phyloP scores from a whole-genome alignment of 1,140 invertebrate species.

The Drosophila jambulina region DNA sequence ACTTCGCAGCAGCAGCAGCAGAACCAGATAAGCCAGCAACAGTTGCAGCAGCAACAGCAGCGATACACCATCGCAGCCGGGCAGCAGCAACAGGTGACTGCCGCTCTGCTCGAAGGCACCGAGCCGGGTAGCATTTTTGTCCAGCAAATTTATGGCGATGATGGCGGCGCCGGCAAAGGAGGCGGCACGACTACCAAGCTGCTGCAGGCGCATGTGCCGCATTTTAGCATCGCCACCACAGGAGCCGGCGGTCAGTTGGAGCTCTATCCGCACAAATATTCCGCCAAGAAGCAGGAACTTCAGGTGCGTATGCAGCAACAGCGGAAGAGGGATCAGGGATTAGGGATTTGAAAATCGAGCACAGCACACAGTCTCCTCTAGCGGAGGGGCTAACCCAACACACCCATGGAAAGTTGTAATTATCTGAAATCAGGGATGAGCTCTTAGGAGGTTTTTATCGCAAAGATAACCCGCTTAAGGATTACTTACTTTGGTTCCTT shows the following conservation, averaged over 20 bases:
- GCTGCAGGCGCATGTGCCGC: conserved; percentile 79
- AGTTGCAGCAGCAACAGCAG: conserved; percentile 56
- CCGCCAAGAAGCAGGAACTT: conserved; percentile 83
- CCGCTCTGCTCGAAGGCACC: conserved; percentile 57
- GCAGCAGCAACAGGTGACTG: conserved; percentile 67
- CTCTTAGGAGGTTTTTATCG: neutral
- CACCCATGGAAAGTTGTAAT: neutral
- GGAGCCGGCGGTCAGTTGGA: conserved; percentile 62
- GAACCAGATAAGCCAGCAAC: conserved; percentile 56
- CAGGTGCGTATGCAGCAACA: conserved; percentile 76
- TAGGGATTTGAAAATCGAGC: neutral
- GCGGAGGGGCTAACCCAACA: neutral
- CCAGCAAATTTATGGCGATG: conserved; percentile 80
- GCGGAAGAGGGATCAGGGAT: neutral
- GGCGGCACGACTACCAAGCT: conserved; percentile 60
- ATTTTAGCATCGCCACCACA: conserved; percentile 73
- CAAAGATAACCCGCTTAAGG: too few species aligned
- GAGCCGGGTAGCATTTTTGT: conserved; percentile 77
- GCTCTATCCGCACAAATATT: conserved; percentile 82
- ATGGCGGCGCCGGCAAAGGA: conserved; percentile 44
- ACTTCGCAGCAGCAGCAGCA: conserved; percentile 51
- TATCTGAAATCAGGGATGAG: neutral
- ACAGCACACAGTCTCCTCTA: neutral
- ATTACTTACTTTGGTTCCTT: too few species aligned
- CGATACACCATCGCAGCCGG: conserved; percentile 58